Evolutionary conservation across 2,888 invertebrate species (phyloP).

Genomic region (Didymodactylos carnosus): DNA sequence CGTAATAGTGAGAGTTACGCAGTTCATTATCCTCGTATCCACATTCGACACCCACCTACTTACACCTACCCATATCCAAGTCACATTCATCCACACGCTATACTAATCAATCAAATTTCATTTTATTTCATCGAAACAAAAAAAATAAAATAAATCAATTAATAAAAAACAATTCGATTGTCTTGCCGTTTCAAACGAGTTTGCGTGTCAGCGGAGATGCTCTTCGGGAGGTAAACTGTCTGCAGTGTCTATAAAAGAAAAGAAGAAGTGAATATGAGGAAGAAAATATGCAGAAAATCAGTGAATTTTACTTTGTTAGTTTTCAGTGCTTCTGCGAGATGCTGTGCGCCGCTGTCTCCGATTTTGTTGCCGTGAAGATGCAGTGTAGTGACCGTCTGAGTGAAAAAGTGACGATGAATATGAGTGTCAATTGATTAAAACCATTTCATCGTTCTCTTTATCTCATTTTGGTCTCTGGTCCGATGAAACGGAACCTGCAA

Average conservation of each 20-base stretch:
- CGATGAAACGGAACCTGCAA: too few species aligned
- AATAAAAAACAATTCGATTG: background rate
- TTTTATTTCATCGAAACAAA: background rate
- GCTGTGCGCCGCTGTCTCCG: background rate
- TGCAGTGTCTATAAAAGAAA: background rate
- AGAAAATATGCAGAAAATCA: background rate
- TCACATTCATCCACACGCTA: background rate
- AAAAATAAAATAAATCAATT: too few species aligned
- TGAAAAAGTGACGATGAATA: background rate
- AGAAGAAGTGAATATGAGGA: background rate
- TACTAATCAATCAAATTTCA: background rate
- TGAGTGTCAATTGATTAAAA: background rate
- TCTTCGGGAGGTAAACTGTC: background rate
- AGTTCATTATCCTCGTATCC: too few species aligned
- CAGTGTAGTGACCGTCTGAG: background rate
- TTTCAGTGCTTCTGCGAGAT: background rate
- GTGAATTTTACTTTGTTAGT: background rate
- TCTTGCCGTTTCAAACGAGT: background rate
- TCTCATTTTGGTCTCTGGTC: background rate
- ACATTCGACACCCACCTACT: too few species aligned
- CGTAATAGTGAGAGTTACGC: too few species aligned
- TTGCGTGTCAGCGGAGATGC: background rate
- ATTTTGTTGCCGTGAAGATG: background rate
- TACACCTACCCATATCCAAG: too few species aligned
- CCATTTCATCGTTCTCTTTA: background rate